Conservation (phyloP, 2,113 vertebrate genomes). For the Tonatia bakeri region DNA sequence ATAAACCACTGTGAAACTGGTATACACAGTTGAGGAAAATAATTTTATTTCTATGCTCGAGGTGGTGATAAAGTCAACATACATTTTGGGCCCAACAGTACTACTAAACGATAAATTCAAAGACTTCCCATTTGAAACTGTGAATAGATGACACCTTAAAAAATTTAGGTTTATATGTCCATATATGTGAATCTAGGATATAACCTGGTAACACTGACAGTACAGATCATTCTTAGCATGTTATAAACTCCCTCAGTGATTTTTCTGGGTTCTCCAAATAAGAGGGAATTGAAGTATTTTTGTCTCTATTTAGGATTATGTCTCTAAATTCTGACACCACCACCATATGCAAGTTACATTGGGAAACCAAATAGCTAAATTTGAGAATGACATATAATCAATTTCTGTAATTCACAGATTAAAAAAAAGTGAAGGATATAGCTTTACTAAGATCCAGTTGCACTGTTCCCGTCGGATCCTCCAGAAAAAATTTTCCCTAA, state of each 20-base stretch:
- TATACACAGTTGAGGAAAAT: slow-evolving; percentile 82
- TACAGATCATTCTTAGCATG: not conserved
- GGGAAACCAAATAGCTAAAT: not conserved
- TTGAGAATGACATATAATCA: not conserved
- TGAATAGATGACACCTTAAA: not conserved
- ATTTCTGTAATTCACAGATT: not conserved
- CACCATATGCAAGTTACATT: not conserved
- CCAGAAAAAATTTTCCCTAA: slow-evolving; percentile 95
- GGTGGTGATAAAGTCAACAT: not conserved
- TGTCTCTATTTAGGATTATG: not conserved
- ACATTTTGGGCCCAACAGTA: not conserved
- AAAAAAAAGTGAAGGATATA: slow-evolving; percentile 90
- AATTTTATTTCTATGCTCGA: not conserved
- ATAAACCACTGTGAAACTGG: slow-evolving; percentile 98
- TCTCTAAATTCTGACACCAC: not conserved
- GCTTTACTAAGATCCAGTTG: slow-evolving; percentile 94
- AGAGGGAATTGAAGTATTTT: not conserved
- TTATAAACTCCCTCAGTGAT: not conserved
- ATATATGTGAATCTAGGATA: slow-evolving; percentile 9
- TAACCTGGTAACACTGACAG: not conserved
- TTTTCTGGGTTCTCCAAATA: not conserved
- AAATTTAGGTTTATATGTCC: not conserved
- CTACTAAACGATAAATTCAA: slow-evolving; percentile 2
- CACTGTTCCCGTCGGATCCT: slow-evolving; percentile 94
- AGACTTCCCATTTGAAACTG: slow-evolving; percentile 26